phyloP scores from a whole-genome alignment of 1,140 invertebrate species.

The Luehdorfia chinensis region DNA sequence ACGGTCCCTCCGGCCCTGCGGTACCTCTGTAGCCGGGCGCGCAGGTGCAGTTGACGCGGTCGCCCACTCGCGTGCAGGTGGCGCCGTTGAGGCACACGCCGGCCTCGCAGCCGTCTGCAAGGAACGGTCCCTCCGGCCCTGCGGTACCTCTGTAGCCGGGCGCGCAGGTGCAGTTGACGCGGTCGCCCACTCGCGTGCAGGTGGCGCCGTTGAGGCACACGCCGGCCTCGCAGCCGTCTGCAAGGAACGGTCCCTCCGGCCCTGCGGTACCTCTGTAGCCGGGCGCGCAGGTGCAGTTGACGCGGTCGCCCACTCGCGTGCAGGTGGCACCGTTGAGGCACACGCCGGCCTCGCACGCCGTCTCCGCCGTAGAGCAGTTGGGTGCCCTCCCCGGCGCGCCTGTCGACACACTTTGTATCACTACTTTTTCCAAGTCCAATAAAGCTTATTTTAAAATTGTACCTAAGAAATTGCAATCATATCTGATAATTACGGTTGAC shows the following conservation, averaged over 20 bases:
- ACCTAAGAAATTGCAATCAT: too few relatives aligned
- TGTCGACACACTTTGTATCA: too few relatives aligned
- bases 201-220: slow-evolving; percentile 77
- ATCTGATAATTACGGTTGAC: too few relatives aligned
- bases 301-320: slow-evolving; percentile 76
- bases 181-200: slow-evolving; percentile 78
- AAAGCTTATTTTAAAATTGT: too few relatives aligned
- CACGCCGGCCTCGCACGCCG: slow-evolving; percentile 76
- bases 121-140: too few relatives aligned
- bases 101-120: too few relatives aligned
- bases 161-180: slow-evolving; percentile 83
- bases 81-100: slow-evolving; percentile 77
- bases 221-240: slow-evolving; percentile 76
- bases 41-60: slow-evolving; percentile 84
- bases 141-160: slow-evolving; percentile 85
- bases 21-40: slow-evolving; percentile 83
- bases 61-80: slow-evolving; percentile 77
- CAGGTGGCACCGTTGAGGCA: slow-evolving; percentile 80
- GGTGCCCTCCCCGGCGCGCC: slow-evolving; percentile 83
- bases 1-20: too few relatives aligned
- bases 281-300: slow-evolving; percentile 83
- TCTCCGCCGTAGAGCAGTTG: slow-evolving; percentile 81
- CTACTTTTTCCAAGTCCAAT: too few relatives aligned
- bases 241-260: too few relatives aligned
- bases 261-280: slow-evolving; percentile 85